Evolutionary conservation across 2,888 invertebrate species (phyloP).

Genomic region (Palloptera scutellata): DNA sequence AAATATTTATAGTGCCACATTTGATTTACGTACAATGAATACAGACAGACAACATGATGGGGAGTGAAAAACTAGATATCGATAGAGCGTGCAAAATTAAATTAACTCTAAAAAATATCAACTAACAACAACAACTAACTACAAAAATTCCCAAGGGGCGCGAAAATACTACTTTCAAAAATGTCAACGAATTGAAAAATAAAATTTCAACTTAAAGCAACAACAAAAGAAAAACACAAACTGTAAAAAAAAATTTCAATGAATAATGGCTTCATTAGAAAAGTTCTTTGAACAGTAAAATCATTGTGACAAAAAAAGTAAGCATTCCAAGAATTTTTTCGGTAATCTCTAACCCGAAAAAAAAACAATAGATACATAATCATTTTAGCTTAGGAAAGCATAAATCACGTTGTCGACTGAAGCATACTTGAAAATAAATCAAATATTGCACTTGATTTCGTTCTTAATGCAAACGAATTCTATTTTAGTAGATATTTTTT

Average conservation of each 20-base stretch:
- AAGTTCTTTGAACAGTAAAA: neutral
- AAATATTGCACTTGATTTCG: too few species aligned
- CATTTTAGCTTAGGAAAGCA: constrained; percentile 1
- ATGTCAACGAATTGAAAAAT: neutral
- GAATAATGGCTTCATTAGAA: neutral
- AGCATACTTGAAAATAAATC: too few species aligned
- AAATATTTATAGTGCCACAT: too few species aligned
- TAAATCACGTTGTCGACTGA: neutral
- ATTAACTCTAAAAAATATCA: too few species aligned
- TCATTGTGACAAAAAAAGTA: neutral
- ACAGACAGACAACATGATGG: too few species aligned
- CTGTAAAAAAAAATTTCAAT: neutral
- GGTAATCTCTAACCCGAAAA: neutral
- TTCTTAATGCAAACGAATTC: too few species aligned
- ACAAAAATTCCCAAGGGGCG: too few species aligned
- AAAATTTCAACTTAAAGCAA: neutral
- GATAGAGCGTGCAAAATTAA: too few species aligned
- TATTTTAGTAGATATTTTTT: too few species aligned
- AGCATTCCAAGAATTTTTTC: neutral
- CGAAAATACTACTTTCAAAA: neutral
- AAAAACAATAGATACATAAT: neutral
- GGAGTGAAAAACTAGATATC: too few species aligned
- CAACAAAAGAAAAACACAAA: neutral
- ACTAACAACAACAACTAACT: too few species aligned
- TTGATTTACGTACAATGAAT: too few species aligned